These are phyloP conservation scores for Sminthopsis crassicaudata DNA, from an alignment of 2,113 vertebrate genomes.

Conservation along the genomic window DNA sequence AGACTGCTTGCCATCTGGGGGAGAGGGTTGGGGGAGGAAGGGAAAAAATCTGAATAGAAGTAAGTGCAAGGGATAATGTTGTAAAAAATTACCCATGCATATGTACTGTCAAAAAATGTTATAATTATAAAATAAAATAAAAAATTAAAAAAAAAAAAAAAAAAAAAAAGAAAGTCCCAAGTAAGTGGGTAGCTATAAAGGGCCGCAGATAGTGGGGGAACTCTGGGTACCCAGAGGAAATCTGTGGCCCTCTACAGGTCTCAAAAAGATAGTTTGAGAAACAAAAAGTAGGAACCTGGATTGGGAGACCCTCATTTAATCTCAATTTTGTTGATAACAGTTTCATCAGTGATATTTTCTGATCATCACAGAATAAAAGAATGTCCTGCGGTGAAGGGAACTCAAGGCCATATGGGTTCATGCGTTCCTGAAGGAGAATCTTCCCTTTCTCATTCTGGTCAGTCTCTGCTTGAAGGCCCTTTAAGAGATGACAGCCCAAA, in stretches of 20 bases:
- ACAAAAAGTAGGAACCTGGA: not conserved
- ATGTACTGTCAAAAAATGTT: too few species aligned
- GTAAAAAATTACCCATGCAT: too few species aligned
- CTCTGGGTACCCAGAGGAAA: too few species aligned
- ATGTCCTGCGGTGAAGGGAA: not conserved
- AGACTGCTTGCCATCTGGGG: too few species aligned
- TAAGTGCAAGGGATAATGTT: too few species aligned
- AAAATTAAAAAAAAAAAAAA: too few species aligned
- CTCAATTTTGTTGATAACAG: not conserved
- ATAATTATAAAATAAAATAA: too few species aligned
- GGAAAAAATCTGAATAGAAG: too few species aligned
- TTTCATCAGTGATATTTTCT: not conserved
- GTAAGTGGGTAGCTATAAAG: not conserved
- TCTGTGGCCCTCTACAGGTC: too few species aligned
- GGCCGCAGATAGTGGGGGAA: too few species aligned
- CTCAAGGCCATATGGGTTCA: not conserved
- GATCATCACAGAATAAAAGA: not conserved
- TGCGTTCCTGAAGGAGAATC: not conserved
- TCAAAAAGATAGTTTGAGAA: not conserved
- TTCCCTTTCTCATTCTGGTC: not conserved
- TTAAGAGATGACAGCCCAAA: not conserved
- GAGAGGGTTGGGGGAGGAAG: too few species aligned
- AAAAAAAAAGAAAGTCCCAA: not conserved
- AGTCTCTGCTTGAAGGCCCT: not conserved
- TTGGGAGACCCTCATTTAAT: not conserved